These are phyloP conservation scores for Mellilla xanthometata DNA, from an alignment of 2,888 invertebrate species.

Conservation along the genomic window DNA sequence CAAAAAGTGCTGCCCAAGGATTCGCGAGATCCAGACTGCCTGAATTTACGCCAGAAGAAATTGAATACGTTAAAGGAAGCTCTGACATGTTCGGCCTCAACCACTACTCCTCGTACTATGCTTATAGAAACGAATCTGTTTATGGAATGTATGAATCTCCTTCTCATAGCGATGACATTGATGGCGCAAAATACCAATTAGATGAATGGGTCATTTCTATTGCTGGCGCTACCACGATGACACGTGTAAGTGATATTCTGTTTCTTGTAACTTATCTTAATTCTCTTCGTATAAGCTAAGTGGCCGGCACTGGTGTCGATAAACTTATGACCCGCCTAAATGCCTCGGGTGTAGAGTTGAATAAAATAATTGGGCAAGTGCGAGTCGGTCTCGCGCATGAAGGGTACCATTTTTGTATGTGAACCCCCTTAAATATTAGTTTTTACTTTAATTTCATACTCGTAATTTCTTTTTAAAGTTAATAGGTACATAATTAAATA, in stretches of 20 bases:
- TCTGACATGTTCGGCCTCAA: conserved; percentile 81
- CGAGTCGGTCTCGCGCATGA: no score
- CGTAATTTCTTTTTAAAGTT: no score
- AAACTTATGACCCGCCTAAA: no score
- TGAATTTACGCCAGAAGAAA: conserved; percentile 46
- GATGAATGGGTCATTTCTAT: conserved; percentile 26
- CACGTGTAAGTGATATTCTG: conserved; percentile 27
- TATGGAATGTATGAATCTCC: conserved; percentile 30
- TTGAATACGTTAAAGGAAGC: conserved; percentile 45
- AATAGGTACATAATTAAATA: no score
- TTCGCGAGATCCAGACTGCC: conserved; percentile 46
- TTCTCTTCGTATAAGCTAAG: no score
- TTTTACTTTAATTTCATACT: no score
- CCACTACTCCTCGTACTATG: conserved; percentile 79
- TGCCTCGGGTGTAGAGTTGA: no score
- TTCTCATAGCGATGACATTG: conserved; percentile 35
- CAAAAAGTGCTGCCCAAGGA: conserved; percentile 47
- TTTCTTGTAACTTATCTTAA: no score
- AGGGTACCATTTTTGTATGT: no score
- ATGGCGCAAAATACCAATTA: conserved; percentile 15
- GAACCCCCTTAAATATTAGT: no score
- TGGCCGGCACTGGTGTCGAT: no score
- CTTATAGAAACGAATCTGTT: conserved; percentile 43
- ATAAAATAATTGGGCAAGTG: no score
- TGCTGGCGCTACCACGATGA: conserved; percentile 18